Evolutionary conservation across 2,113 vertebrate species (phyloP).

Genomic region (Pedionomus torquatus): DNA sequence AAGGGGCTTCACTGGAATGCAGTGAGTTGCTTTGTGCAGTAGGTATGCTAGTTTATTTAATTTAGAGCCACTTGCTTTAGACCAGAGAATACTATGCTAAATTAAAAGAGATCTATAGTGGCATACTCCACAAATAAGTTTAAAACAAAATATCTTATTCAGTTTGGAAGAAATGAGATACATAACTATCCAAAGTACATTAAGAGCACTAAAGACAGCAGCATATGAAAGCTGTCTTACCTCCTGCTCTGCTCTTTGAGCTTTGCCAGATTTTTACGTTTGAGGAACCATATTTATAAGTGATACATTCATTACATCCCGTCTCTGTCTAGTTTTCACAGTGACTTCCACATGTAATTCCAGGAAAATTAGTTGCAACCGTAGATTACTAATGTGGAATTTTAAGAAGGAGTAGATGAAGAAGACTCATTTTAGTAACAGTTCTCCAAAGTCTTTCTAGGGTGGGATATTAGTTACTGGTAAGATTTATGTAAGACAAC

Average conservation of each 20-base stretch:
- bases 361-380: background rate
- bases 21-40: slow-evolving; percentile 40
- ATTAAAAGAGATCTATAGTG: slow-evolving; percentile 33
- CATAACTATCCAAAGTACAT: slow-evolving; percentile 23
- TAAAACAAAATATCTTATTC: slow-evolving; percentile 47
- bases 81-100: background rate
- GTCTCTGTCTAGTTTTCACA: slow-evolving; percentile 29
- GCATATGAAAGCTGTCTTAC: slow-evolving; percentile 59
- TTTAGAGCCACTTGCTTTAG: background rate
- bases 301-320: slow-evolving; percentile 37
- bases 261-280: slow-evolving; percentile 53
- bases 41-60: slow-evolving; percentile 25
- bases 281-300: slow-evolving; percentile 54
- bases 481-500: slow-evolving; percentile 34
- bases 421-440: background rate
- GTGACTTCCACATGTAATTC: slow-evolving; percentile 5
- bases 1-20: slow-evolving; percentile 61
- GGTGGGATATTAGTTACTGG: background rate
- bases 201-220: slow-evolving; percentile 61
- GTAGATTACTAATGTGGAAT: background rate
- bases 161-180: slow-evolving; percentile 41
- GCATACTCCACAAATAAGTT: slow-evolving; percentile 47
- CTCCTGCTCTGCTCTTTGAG: slow-evolving; percentile 42
- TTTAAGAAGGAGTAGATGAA: background rate
- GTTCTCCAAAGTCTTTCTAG: background rate